Conservation (phyloP, 2,888 invertebrate genomes). For the Rugalucina vietnamica region DNA sequence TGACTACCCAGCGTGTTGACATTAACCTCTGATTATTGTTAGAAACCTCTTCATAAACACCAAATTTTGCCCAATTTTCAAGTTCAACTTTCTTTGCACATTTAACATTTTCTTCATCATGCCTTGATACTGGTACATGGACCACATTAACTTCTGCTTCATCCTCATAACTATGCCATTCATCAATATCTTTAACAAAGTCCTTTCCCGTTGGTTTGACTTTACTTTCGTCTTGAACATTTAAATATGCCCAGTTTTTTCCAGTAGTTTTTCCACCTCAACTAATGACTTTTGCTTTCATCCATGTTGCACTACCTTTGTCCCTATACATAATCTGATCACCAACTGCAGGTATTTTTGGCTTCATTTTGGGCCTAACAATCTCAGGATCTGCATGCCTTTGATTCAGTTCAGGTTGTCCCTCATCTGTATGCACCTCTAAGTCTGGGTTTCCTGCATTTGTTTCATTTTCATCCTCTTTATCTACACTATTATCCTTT, state of each 20-base stretch:
- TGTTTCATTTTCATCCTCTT: too few relatives aligned
- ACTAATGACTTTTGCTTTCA: slow-evolving; percentile 35
- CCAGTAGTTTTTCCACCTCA: slow-evolving; percentile 44
- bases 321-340: slow-evolving; percentile 9
- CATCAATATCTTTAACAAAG: slow-evolving; percentile 32
- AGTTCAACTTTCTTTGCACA: slow-evolving; percentile 50
- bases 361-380: background rate
- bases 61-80: slow-evolving; percentile 37
- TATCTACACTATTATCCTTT: too few relatives aligned
- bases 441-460: slow-evolving; percentile 58
- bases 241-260: slow-evolving; percentile 48
- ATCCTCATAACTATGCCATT: slow-evolving; percentile 18
- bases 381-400: background rate
- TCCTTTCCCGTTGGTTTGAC: slow-evolving; percentile 15
- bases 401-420: background rate
- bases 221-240: slow-evolving; percentile 27
- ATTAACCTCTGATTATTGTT: slow-evolving; percentile 41
- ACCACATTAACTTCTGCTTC: slow-evolving; percentile 20
- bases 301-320: slow-evolving; percentile 20
- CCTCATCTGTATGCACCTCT: slow-evolving; percentile 50
- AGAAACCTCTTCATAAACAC: slow-evolving; percentile 24
- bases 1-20: slow-evolving; percentile 47
- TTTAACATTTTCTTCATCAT: slow-evolving; percentile 28
- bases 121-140: slow-evolving; percentile 18
- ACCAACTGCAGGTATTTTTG: slow-evolving; percentile 27